A percentile compares a stretch with the other conserved stretches of the same genome.
Evolutionary conservation across 2,797 vertebrate genomes (phyloP).

Genomic region (Vipera ursinii): DNA sequence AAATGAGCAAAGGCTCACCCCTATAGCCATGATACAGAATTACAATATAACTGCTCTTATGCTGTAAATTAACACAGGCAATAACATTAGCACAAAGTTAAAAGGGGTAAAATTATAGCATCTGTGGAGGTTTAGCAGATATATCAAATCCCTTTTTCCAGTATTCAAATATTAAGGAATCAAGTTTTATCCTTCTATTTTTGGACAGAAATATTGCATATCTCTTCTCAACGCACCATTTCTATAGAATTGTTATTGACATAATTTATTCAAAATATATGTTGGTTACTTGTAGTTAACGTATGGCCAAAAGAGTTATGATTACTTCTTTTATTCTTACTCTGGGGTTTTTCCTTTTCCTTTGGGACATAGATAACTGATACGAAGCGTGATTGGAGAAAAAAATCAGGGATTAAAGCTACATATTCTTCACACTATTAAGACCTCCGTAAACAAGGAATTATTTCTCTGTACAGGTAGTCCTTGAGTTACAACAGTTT

Average conservation of each 20-base stretch:
- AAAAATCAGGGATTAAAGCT: background rate
- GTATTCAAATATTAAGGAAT: background rate
- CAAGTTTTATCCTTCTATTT: background rate
- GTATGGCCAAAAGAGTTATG: background rate
- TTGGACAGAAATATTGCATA: background rate
- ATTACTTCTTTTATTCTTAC: background rate
- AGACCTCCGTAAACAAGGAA: background rate
- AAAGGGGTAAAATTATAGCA: conserved; percentile 32
- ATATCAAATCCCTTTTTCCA: background rate
- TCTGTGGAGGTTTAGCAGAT: conserved; percentile 18
- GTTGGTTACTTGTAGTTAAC: background rate
- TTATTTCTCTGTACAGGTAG: background rate
- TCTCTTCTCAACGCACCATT: background rate
- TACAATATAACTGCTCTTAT: background rate
- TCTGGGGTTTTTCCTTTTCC: background rate
- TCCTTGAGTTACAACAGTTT: background rate
- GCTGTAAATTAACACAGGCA: background rate
- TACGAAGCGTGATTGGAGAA: background rate
- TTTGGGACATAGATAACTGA: background rate
- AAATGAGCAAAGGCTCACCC: background rate
- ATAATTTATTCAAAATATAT: background rate
- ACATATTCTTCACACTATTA: background rate
- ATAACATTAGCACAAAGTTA: conserved; percentile 17
- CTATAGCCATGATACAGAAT: background rate
- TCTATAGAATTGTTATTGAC: background rate